Percentiles rank a stretch among this genome's conserved stretches.
Evolutionary conservation across 2,113 vertebrate genomes (phyloP).

Genomic region (Garra rufa): DNA sequence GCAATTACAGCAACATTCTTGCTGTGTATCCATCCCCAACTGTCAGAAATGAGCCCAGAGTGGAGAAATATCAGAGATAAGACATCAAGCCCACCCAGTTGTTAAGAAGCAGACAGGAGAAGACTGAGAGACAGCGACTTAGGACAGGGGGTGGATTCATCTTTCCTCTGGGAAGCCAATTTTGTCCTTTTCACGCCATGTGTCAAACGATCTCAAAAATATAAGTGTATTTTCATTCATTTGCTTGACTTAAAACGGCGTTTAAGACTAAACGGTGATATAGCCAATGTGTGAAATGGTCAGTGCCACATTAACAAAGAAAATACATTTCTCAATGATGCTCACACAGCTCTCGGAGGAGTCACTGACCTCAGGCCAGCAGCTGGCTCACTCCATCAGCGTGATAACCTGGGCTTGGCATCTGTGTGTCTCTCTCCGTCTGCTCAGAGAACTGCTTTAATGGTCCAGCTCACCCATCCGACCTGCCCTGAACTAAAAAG

Average conservation of each 20-base stretch:
- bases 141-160: slow-evolving; percentile 39
- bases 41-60: slow-evolving; percentile 79
- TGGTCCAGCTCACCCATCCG: slow-evolving; percentile 59
- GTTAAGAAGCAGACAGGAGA: slow-evolving; percentile 59
- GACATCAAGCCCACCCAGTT: slow-evolving; percentile 77
- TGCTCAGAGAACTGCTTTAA: slow-evolving; percentile 58
- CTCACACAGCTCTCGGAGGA: slow-evolving; percentile 50
- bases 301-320: slow-evolving; percentile 31
- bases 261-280: slow-evolving; percentile 19
- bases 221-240: slow-evolving; percentile 13
- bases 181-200: slow-evolving; percentile 34
- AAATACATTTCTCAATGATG: slow-evolving; percentile 37
- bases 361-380: slow-evolving; percentile 58
- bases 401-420: slow-evolving; percentile 54
- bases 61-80: slow-evolving; percentile 75
- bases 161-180: slow-evolving; percentile 49
- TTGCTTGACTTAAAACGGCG: neutral
- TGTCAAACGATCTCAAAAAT: slow-evolving; percentile 3
- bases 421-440: slow-evolving; percentile 53
- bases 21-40: slow-evolving; percentile 77
- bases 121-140: slow-evolving; percentile 12
- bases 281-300: slow-evolving; percentile 18
- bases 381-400: slow-evolving; percentile 57
- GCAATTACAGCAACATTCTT: slow-evolving; percentile 84
- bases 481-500: neutral